Conservation (phyloP, 2,113 vertebrate genomes). For the Tursiops truncatus region DNA sequence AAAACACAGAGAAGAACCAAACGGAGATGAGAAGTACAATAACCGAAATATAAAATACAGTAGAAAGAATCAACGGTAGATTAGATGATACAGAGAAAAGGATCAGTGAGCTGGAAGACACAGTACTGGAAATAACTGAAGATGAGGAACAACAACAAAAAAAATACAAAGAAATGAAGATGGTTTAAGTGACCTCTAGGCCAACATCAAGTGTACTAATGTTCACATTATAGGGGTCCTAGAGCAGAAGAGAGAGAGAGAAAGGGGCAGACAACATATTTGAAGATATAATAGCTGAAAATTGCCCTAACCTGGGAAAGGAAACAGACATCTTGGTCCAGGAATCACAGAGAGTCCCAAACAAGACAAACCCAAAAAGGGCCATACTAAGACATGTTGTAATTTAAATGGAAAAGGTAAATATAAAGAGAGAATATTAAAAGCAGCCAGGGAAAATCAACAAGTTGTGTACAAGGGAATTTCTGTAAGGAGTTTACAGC, state of each 20-base stretch:
- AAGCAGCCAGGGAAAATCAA: no score
- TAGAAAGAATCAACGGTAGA: neutral
- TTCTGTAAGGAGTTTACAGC: neutral
- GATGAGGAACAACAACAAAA: neutral
- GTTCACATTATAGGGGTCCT: neutral
- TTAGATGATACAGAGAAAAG: neutral
- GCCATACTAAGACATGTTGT: no score
- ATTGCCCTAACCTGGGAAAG: neutral
- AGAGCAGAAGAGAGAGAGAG: neutral
- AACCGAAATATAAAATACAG: neutral
- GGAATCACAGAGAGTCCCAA: neutral
- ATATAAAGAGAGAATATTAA: neutral
- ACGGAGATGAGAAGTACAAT: neutral
- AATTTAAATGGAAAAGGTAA: neutral
- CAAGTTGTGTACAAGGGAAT: neutral
- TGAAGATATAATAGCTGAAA: neutral
- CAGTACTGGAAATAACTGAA: neutral
- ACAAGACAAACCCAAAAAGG: neutral
- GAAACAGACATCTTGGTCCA: neutral
- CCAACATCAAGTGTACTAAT: neutral
- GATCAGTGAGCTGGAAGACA: neutral
- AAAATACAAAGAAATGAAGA: neutral
- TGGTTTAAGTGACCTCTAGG: neutral
- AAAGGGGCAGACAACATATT: neutral
- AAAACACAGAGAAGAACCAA: neutral